Conservation (phyloP, 1,140 invertebrate species). For the Drosophila busckii region DNA sequence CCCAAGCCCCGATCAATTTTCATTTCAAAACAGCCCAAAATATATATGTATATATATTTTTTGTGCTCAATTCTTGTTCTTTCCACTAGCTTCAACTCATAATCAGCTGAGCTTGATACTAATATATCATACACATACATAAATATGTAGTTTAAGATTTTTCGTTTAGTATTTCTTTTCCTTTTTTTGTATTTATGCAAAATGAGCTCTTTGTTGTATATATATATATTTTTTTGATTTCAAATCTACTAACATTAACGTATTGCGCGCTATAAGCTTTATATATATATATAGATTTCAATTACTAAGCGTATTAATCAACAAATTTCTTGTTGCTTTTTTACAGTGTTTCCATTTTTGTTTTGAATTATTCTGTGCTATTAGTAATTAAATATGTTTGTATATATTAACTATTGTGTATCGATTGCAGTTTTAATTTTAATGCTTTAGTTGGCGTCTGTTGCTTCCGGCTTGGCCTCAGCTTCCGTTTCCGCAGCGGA, state of each 20-base stretch:
- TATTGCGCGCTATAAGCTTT: conserved; percentile 9
- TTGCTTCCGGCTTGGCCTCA: conserved; percentile 13
- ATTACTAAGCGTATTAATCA: conserved; percentile 1
- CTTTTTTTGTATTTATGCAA: too few relatives aligned
- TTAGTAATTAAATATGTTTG: conserved; percentile 5
- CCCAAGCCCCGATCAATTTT: too few relatives aligned
- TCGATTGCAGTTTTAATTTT: conserved; percentile 16
- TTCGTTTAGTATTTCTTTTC: too few relatives aligned
- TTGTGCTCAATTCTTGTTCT: too few relatives aligned
- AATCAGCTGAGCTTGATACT: too few relatives aligned
- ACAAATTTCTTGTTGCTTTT: conserved; percentile 15
- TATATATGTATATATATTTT: too few relatives aligned
- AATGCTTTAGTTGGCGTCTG: conserved; percentile 13
- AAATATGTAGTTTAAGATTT: too few relatives aligned
- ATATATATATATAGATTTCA: conserved; percentile 2
- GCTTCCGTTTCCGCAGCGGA: conserved; percentile 41
- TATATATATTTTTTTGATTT: conserved; percentile 14
- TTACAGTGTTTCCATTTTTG: conserved; percentile 11
- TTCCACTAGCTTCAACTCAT: too few relatives aligned
- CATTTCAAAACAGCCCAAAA: too few relatives aligned
- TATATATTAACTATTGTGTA: conserved; percentile 5
- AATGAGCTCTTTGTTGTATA: too few relatives aligned
- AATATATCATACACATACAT: too few relatives aligned
- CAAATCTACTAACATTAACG: conserved; percentile 13
- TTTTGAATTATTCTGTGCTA: conserved; percentile 9